phyloP scores from a whole-genome alignment of 2,888 invertebrate species.

The Anthophora plumipes region DNA sequence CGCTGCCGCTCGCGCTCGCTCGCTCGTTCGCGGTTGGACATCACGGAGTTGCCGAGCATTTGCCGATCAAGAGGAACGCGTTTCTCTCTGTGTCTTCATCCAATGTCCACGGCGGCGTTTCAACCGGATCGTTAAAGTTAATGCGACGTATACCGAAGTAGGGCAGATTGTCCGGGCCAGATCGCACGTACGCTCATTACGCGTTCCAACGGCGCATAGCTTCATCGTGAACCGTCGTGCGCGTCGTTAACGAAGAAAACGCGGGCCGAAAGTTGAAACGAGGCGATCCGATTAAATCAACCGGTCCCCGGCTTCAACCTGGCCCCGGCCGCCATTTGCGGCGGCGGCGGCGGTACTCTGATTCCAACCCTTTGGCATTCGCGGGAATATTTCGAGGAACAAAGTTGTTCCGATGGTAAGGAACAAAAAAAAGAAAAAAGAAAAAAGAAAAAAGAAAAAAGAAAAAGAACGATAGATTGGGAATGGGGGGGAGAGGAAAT shows the following conservation, averaged over 20 bases:
- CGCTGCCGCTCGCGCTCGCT: neutral
- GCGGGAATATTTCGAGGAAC: conserved; percentile 52
- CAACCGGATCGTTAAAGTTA: conserved; percentile 67
- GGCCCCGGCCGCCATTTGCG: conserved; percentile 38
- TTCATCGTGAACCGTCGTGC: conserved; percentile 54
- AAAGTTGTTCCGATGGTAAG: conserved; percentile 26
- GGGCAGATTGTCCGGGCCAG: conserved; percentile 65
- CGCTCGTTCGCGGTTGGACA: conserved; percentile 30
- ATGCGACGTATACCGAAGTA: conserved; percentile 68
- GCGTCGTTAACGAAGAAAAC: conserved; percentile 62
- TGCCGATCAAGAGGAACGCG: conserved; percentile 21
- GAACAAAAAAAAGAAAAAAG: too few species aligned
- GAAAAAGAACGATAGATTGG: too few species aligned
- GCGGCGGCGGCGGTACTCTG: conserved; percentile 10
- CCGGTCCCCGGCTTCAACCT: neutral
- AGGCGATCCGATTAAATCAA: conserved; percentile 59
- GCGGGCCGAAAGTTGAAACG: conserved; percentile 60
- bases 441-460: too few species aligned
- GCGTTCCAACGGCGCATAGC: conserved; percentile 67
- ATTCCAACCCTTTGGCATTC: conserved; percentile 35
- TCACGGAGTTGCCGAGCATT: conserved; percentile 20
- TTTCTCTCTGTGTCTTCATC: conserved; percentile 56
- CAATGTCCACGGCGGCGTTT: conserved; percentile 42
- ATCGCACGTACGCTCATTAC: conserved; percentile 71
- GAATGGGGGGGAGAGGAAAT: neutral